Conservation (phyloP, 2,797 vertebrate genomes). For the Lacerta viridis region DNA sequence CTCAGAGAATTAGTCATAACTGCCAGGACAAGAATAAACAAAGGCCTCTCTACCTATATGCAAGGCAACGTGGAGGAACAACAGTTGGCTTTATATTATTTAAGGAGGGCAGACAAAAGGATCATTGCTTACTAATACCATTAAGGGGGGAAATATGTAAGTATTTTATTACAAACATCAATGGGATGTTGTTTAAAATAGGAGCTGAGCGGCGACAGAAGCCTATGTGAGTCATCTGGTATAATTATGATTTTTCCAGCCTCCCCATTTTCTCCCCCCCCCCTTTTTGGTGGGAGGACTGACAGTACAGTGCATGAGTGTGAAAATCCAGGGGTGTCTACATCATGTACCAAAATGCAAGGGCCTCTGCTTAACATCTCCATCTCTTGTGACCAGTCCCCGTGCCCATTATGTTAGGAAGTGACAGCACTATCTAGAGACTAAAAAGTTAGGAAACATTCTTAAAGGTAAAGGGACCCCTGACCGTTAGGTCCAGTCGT, state of each 20-base stretch:
- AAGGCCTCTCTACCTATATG: slow-evolving; percentile 63
- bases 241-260: slow-evolving; percentile 37
- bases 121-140: slow-evolving; percentile 67
- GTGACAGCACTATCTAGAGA: too few species aligned
- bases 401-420: slow-evolving; percentile 44
- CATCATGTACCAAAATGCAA: slow-evolving; percentile 40
- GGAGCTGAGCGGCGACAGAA: slow-evolving; percentile 64
- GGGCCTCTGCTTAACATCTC: slow-evolving; percentile 38
- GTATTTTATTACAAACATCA: slow-evolving; percentile 68
- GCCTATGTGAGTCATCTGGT: slow-evolving; percentile 72
- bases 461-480: too few species aligned
- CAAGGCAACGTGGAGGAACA: slow-evolving; percentile 59
- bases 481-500: too few species aligned
- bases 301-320: not conserved
- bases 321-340: slow-evolving; percentile 15
- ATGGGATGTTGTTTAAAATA: slow-evolving; percentile 72
- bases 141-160: slow-evolving; percentile 64
- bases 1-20: slow-evolving; percentile 65
- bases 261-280: slow-evolving; percentile 33
- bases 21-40: slow-evolving; percentile 66
- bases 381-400: slow-evolving; percentile 31
- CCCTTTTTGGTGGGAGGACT: slow-evolving; percentile 37
- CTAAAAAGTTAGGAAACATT: too few species aligned
- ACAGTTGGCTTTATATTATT: slow-evolving; percentile 61
- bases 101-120: slow-evolving; percentile 67